These are phyloP conservation scores for Gasterosteus nipponicus DNA, from an alignment of 2,113 vertebrate genomes.

Conservation along the genomic window DNA sequence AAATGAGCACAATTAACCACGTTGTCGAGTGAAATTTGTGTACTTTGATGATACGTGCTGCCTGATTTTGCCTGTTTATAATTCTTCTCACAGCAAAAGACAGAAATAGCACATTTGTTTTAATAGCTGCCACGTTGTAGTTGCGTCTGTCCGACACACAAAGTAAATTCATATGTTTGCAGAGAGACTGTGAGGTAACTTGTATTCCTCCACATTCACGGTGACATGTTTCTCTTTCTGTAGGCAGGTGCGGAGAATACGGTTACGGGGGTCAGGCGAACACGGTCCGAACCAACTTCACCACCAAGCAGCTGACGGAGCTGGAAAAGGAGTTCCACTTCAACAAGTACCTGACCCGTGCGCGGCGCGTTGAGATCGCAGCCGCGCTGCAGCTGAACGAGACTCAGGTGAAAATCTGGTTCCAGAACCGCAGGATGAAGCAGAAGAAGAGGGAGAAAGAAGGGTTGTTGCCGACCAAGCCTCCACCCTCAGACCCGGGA, in stretches of 20 bases:
- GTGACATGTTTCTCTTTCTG: constrained; percentile 13
- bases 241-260: constrained; percentile 94
- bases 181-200: background rate
- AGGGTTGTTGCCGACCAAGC: constrained; percentile 87
- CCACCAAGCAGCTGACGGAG: constrained; percentile 97
- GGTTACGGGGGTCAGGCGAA: constrained; percentile 94
- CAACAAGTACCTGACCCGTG: constrained; percentile 97
- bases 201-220: background rate
- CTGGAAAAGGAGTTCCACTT: constrained; percentile 99
- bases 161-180: background rate
- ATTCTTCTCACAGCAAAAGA: background rate
- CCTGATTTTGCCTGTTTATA: background rate
- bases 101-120: background rate
- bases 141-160: background rate
- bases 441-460: constrained; percentile 99
- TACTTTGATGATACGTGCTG: background rate
- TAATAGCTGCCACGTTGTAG: background rate
- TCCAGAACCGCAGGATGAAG: constrained; percentile 99
- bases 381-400: constrained; percentile 96
- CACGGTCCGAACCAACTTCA: constrained; percentile 96
- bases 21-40: background rate
- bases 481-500: constrained; percentile 79
- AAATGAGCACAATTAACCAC: background rate
- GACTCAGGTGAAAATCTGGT: constrained; percentile 99
- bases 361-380: constrained; percentile 94